Evolutionary conservation across 1,140 invertebrate species (phyloP).

Genomic region (Eupeodes corollae): DNA sequence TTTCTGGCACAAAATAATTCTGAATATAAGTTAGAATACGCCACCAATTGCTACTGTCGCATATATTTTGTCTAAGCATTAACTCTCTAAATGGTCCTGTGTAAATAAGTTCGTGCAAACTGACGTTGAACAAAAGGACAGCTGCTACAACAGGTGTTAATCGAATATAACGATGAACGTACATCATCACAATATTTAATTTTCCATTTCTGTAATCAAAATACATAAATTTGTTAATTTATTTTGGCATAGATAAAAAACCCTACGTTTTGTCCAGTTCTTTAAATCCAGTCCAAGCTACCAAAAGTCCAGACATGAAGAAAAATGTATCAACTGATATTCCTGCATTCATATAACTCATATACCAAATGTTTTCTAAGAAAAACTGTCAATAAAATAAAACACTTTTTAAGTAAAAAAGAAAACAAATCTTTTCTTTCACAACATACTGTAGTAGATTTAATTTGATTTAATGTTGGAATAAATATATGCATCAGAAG

Average conservation of each 20-base stretch:
- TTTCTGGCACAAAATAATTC: background rate
- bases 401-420: too few relatives aligned
- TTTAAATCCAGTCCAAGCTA: constrained; percentile 46
- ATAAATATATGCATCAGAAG: background rate
- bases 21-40: background rate
- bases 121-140: constrained; percentile 38
- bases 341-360: constrained; percentile 26
- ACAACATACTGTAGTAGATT: constrained; percentile 1
- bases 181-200: constrained; percentile 36
- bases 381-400: too few relatives aligned
- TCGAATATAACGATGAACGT: constrained; percentile 44
- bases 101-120: background rate
- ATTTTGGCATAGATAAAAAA: too few relatives aligned
- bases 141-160: constrained; percentile 49
- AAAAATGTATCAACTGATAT: constrained; percentile 54
- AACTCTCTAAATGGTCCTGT: background rate
- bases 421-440: too few relatives aligned
- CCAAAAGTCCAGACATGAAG: constrained; percentile 50
- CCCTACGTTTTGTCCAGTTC: constrained; percentile 51
- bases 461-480: background rate
- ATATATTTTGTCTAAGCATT: too few relatives aligned
- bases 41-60: background rate
- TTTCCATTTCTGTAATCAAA: constrained; percentile 37
- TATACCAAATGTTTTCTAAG: too few relatives aligned
- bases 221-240: constrained; percentile 4